These are phyloP conservation scores for Cremastinae sp. DNA, from an alignment of 2,888 invertebrate species.

Conservation along the genomic window DNA sequence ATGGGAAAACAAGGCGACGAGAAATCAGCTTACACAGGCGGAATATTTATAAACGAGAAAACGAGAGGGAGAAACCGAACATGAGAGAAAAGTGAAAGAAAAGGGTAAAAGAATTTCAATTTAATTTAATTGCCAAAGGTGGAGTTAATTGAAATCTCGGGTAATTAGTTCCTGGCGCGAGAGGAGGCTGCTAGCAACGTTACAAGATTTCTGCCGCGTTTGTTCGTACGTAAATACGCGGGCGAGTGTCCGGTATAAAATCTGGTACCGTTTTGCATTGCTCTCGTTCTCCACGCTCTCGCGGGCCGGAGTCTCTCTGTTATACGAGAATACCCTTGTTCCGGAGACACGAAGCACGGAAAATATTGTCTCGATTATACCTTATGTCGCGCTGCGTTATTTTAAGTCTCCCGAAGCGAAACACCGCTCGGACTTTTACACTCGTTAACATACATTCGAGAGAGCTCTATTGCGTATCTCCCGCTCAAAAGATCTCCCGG, in stretches of 20 bases:
- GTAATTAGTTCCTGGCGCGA: constrained; percentile 67
- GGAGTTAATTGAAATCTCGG: constrained; percentile 71
- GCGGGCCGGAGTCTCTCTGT: constrained; percentile 41
- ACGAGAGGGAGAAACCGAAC: constrained; percentile 13
- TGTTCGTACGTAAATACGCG: neutral
- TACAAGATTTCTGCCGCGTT: constrained; percentile 33
- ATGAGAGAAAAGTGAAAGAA: constrained; percentile 43
- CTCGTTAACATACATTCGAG: constrained; percentile 67
- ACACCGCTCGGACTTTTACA: constrained; percentile 51
- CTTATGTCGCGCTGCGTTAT: constrained; percentile 61
- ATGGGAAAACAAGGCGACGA: constrained; percentile 11
- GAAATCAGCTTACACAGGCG: neutral
- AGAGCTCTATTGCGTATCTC: constrained; percentile 24
- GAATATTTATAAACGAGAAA: constrained; percentile 33
- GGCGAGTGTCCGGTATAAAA: constrained; percentile 16
- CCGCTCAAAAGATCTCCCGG: neutral
- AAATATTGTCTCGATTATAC: constrained; percentile 57
- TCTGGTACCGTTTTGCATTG: constrained; percentile 25
- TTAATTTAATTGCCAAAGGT: constrained; percentile 72
- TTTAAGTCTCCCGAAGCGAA: constrained; percentile 52
- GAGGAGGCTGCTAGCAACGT: constrained; percentile 29
- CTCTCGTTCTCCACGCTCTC: constrained; percentile 51
- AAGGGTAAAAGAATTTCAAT: constrained; percentile 67
- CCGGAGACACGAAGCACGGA: constrained; percentile 47
- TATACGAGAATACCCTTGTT: constrained; percentile 23